Percentiles rank a stretch among this genome's conserved stretches.
Conservation (phyloP, 2,113 vertebrate genomes). For the Clarias gariepinus region DNA sequence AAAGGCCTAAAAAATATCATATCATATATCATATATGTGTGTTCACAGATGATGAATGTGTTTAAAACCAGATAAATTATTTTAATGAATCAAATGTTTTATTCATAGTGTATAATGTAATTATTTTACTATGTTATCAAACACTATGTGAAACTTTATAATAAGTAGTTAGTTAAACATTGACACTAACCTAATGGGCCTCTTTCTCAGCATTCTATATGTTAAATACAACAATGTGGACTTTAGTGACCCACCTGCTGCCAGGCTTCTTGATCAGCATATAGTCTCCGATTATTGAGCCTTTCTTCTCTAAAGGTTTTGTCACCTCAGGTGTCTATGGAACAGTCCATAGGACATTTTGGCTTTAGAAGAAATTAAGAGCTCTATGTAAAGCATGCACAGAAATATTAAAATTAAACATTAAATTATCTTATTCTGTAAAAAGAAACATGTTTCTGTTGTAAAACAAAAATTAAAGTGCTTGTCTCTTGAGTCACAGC, state of each 20-base stretch:
- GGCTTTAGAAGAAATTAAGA: constrained; percentile 40
- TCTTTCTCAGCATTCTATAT: neutral
- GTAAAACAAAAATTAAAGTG: neutral
- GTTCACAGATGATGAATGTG: neutral
- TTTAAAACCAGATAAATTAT: neutral
- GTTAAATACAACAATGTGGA: neutral
- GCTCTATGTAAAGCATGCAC: neutral
- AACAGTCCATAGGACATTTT: constrained; percentile 47
- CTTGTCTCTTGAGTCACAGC: neutral
- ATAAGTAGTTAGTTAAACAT: neutral
- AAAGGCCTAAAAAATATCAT: neutral
- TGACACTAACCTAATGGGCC: neutral
- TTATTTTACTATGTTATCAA: neutral
- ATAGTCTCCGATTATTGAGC: constrained; percentile 78
- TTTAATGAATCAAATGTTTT: neutral
- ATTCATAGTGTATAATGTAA: neutral
- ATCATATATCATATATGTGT: no score
- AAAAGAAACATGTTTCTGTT: neutral
- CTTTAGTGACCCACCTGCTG: constrained; percentile 72
- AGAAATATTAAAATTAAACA: neutral
- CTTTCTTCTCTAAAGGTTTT: constrained; percentile 74
- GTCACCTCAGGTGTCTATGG: constrained; percentile 69
- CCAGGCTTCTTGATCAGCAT: constrained; percentile 68
- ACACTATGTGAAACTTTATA: neutral
- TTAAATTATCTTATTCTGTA: neutral